Base-by-base conservation (phyloP, 2,888 invertebrate species). In the Cosmopolites sordidus region DNA sequence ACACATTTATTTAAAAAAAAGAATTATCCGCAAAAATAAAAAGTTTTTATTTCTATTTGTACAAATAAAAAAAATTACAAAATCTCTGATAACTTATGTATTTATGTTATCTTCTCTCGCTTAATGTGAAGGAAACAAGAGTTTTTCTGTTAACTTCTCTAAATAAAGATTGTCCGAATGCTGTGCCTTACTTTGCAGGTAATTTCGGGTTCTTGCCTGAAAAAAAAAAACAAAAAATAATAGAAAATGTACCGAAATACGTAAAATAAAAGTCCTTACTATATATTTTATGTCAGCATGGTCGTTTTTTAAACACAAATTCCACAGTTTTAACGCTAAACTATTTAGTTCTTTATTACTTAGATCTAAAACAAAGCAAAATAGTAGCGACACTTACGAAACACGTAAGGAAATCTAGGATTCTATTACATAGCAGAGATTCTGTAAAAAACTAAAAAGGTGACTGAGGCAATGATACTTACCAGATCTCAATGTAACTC, bases 261-360 rank as follows among this genome's bases (percentile, higher is more conserved):
- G n/a, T n/a, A n/a, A n/a, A 12, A 33, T n/a, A 33, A 15, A 40
- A 15, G 22, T 39, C 53, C 64, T 66, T 67, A 73, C 73, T 68
- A 71, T 62, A 57, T 67, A 71, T 60, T 70, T 69, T 16, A 62
- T 43, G 60, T 74, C 73, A 3, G 62, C 63, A 51, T 65, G 61
- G 33, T 66, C 66, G 65, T 83, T 77, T 72, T 87, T 91, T 60
- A 84, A 81, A 14, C 87, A 81, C 59, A 93, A 75, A 66, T 83
- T 81, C 92, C 93, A 94, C 39, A 95, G 76, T 73, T 92, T 92
- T 0, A 82, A 69, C 0, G 89, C 88, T 54, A 95, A 76, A 47
- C 78, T 15, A 80, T 75, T 51, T 8, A 80, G 76, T n/a, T 58
- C 38, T 41, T 50, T 49, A 38, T 52, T 30, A 43, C 50, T 58